Conservation (phyloP, 2,888 invertebrate species). For the Lutraria lutraria region DNA sequence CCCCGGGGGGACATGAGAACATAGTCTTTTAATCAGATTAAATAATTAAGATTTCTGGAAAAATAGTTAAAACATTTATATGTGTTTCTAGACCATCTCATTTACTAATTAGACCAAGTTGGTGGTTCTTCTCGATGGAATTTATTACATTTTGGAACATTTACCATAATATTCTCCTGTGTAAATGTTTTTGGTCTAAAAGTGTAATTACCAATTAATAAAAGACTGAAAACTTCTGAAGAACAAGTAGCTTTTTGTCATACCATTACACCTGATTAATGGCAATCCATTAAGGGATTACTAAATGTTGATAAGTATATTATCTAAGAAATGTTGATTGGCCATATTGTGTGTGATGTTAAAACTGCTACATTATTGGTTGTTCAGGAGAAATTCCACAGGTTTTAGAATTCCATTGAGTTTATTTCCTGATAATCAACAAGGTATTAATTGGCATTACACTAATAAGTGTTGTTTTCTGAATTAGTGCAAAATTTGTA, state of each 20-base stretch:
- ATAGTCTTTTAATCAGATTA: neutral
- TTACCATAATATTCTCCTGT: neutral
- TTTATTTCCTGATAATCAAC: neutral
- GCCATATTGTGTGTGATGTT: neutral
- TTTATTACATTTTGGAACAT: neutral
- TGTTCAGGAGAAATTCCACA: neutral
- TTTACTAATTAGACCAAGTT: neutral
- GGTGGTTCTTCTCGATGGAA: neutral
- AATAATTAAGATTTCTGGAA: neutral
- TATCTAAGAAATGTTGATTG: slow-evolving; percentile 16
- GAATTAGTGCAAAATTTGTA: neutral
- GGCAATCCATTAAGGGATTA: slow-evolving; percentile 3
- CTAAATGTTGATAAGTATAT: slow-evolving; percentile 1
- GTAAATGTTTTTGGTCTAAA: neutral
- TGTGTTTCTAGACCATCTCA: neutral
- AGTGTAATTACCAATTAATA: slow-evolving; percentile 28
- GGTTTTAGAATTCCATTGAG: neutral
- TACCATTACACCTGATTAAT: slow-evolving; percentile 24
- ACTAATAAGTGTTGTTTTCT: neutral
- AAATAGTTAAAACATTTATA: neutral
- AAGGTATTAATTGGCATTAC: neutral
- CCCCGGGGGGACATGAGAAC: neutral
- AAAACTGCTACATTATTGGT: neutral
- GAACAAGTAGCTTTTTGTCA: slow-evolving; percentile 21
- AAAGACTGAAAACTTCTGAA: neutral